These are phyloP conservation scores for Melieria crassipennis DNA, from an alignment of 2,888 invertebrate species.

Conservation along the genomic window DNA sequence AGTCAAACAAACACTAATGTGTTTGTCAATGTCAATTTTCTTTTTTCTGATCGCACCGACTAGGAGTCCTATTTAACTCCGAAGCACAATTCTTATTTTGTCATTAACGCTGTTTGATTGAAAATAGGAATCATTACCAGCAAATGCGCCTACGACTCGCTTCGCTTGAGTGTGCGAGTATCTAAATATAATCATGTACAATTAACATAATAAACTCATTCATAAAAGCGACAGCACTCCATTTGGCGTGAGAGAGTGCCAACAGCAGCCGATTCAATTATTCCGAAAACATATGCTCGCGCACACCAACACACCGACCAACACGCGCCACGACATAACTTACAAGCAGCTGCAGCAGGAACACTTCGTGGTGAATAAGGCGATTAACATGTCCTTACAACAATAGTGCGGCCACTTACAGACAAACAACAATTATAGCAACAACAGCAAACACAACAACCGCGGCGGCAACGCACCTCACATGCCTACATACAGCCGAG, in stretches of 20 bases:
- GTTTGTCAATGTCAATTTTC: no score
- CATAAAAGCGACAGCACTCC: neutral
- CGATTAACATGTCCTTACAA: neutral
- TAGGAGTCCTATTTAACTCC: no score
- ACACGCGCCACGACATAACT: neutral
- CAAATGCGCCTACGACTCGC: no score
- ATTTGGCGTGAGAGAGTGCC: conserved; percentile 2
- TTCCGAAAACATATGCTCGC: conserved; percentile 13
- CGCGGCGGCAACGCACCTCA: no score
- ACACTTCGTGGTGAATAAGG: neutral
- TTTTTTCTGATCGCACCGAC: no score
- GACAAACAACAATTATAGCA: conserved; percentile 11
- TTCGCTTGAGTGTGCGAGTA: no score
- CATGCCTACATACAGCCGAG: neutral
- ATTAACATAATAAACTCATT: no score
- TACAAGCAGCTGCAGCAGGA: neutral
- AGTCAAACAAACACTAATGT: no score
- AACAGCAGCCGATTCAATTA: conserved; percentile 23
- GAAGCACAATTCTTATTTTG: no score
- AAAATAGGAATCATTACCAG: no score
- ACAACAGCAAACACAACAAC: neutral
- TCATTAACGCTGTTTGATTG: no score
- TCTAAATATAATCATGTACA: no score
- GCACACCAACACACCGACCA: neutral
- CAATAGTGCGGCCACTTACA: neutral